Evolutionary conservation across 2,888 invertebrate genomes (phyloP).

Genomic region (Pimpla rufipes): DNA sequence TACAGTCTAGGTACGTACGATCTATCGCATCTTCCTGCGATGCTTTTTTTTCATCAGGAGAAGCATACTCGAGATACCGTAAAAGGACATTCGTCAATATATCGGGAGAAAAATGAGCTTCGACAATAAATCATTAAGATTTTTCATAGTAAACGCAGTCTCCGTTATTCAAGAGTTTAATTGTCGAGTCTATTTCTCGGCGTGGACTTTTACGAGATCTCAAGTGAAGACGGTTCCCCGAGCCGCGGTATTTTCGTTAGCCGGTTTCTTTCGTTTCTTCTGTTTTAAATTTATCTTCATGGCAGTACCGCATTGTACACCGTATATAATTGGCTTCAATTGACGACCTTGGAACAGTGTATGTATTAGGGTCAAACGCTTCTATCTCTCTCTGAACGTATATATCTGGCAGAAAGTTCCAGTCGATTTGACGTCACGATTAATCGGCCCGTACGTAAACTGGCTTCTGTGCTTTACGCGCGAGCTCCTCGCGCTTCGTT

Average conservation of each 20-base stretch:
- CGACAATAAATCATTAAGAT: background rate
- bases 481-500: constrained; percentile 53
- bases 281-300: constrained; percentile 66
- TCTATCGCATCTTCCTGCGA: constrained; percentile 30
- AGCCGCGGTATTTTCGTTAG: background rate
- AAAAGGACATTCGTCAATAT: background rate
- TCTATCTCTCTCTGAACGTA: constrained; percentile 1
- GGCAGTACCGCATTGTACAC: constrained; percentile 71
- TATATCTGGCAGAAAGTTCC: constrained; percentile 58
- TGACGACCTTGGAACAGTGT: constrained; percentile 72
- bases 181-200: background rate
- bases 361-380: constrained; percentile 74
- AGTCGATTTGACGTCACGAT: constrained; percentile 60
- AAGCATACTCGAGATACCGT: background rate
- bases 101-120: background rate
- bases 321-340: constrained; percentile 72
- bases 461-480: background rate
- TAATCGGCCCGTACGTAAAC: constrained; percentile 9
- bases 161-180: background rate
- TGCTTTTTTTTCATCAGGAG: background rate
- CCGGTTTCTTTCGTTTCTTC: background rate
- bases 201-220: background rate
- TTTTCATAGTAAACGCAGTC: background rate
- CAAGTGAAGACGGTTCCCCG: background rate
- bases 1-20: constrained; percentile 51